Conservation (phyloP, 2,113 vertebrate species). For the Anarrhichthys ocellatus region DNA sequence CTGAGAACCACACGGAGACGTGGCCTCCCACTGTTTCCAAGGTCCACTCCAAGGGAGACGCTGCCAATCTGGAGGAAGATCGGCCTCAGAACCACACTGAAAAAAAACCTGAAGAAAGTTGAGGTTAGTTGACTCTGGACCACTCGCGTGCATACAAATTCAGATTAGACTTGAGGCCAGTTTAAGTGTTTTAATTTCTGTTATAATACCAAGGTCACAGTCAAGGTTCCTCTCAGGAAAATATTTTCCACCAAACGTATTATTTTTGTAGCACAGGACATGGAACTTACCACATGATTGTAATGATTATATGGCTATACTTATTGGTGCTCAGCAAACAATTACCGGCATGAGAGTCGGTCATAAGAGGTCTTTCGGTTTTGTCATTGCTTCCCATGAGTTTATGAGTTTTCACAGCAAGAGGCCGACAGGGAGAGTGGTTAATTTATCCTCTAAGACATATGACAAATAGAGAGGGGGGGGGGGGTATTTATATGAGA, state of each 20-base stretch:
- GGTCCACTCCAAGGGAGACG: slow-evolving; percentile 38
- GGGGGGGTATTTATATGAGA: slow-evolving; percentile 58
- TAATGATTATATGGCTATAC: neutral
- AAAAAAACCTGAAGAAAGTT: slow-evolving; percentile 16
- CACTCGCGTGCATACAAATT: slow-evolving; percentile 8
- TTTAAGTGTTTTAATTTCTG: slow-evolving; percentile 25
- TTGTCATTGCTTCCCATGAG: slow-evolving; percentile 11
- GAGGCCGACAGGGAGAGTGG: slow-evolving; percentile 27
- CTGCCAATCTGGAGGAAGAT: slow-evolving; percentile 50
- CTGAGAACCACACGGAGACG: slow-evolving; percentile 67
- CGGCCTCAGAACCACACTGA: slow-evolving; percentile 5
- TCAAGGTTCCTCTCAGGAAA: slow-evolving; percentile 26
- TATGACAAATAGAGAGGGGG: slow-evolving; percentile 56
- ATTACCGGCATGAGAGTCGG: neutral
- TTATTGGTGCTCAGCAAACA: neutral
- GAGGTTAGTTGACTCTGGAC: slow-evolving; percentile 34
- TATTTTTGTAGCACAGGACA: neutral
- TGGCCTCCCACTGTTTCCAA: slow-evolving; percentile 59
- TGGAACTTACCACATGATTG: neutral
- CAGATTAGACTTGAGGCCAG: neutral
- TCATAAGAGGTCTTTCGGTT: slow-evolving; percentile 17
- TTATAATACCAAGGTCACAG: slow-evolving; percentile 26
- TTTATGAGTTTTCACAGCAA: slow-evolving; percentile 63
- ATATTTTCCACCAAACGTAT: neutral
- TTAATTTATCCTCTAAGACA: slow-evolving; percentile 52